These are phyloP conservation scores for Phengaris arion DNA, from an alignment of 2,888 invertebrate species.

Conservation along the genomic window DNA sequence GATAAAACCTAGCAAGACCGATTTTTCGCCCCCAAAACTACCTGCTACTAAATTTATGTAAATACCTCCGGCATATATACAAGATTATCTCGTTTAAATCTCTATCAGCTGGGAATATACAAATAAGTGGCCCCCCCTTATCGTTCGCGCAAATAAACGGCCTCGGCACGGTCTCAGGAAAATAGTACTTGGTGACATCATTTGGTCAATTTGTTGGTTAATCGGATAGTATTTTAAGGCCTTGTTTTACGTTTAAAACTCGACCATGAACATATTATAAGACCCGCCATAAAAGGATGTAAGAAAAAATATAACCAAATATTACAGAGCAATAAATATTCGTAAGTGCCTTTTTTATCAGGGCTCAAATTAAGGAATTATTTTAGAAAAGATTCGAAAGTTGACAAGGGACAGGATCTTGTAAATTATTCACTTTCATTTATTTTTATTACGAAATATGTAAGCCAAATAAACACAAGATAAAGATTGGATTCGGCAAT, in stretches of 20 bases:
- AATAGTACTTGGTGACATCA: neutral
- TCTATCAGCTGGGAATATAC: slow-evolving; percentile 8
- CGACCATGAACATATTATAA: neutral
- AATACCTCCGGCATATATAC: too few species aligned
- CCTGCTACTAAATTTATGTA: too few species aligned
- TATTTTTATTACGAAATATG: neutral
- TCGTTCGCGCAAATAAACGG: slow-evolving; percentile 5
- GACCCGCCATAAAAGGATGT: too few species aligned
- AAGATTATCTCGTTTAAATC: neutral
- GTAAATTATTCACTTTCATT: neutral
- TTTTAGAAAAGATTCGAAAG: neutral
- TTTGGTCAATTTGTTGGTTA: slow-evolving; percentile 5
- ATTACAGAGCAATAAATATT: too few species aligned
- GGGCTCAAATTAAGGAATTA: neutral
- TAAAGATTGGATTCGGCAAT: neutral
- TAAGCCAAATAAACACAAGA: neutral
- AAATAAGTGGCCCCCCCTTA: neutral
- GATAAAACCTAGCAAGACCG: too few species aligned
- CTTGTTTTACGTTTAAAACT: neutral
- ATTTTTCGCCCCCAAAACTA: too few species aligned
- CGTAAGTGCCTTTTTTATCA: neutral
- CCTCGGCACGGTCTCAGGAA: slow-evolving; percentile 21
- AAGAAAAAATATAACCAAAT: too few species aligned
- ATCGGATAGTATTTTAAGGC: neutral
- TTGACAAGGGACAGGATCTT: neutral